phyloP scores from a whole-genome alignment of 2,797 vertebrate genomes.

The Coendou prehensilis region DNA sequence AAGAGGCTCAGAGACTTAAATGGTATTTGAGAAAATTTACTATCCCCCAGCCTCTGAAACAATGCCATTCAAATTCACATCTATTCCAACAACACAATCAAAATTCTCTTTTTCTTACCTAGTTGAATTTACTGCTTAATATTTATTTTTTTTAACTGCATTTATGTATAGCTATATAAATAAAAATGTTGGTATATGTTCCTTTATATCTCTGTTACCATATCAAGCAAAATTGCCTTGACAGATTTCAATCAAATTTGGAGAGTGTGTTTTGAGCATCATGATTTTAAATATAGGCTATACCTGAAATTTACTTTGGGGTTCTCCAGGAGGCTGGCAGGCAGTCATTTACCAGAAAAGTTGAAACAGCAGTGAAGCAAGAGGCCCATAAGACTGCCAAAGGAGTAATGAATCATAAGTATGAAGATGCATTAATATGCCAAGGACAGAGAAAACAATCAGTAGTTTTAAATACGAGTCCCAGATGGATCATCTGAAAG shows the following conservation, averaged over 20 bases:
- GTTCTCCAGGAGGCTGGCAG: background rate
- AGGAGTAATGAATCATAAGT: constrained; percentile 57
- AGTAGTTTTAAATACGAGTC: constrained; percentile 59
- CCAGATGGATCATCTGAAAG: constrained; percentile 11
- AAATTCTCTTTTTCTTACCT: constrained; percentile 67
- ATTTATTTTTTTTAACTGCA: constrained; percentile 70
- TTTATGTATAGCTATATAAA: constrained; percentile 26
- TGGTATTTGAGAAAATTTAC: constrained; percentile 85
- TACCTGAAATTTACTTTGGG: constrained; percentile 64
- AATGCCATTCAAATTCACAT: constrained; percentile 81
- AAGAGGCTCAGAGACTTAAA: constrained; percentile 82
- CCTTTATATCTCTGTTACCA: constrained; percentile 22
- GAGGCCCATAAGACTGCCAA: constrained; percentile 63
- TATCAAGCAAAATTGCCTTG: constrained; percentile 57
- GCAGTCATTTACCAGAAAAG: constrained; percentile 51
- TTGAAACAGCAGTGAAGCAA: constrained; percentile 70
- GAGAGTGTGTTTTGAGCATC: constrained; percentile 11
- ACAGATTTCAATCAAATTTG: constrained; percentile 53
- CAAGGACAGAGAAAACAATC: constrained; percentile 78
- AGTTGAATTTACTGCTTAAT: constrained; percentile 54
- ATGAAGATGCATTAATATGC: constrained; percentile 72
- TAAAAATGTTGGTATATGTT: constrained; percentile 50
- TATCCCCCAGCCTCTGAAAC: constrained; percentile 80
- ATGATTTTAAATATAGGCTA: constrained; percentile 54
- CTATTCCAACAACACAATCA: constrained; percentile 73